A percentile compares a stretch with the other conserved stretches of the same genome.
Evolutionary conservation across 1,140 invertebrate genomes (phyloP).

Genomic region (Polyergus mexicanus): DNA sequence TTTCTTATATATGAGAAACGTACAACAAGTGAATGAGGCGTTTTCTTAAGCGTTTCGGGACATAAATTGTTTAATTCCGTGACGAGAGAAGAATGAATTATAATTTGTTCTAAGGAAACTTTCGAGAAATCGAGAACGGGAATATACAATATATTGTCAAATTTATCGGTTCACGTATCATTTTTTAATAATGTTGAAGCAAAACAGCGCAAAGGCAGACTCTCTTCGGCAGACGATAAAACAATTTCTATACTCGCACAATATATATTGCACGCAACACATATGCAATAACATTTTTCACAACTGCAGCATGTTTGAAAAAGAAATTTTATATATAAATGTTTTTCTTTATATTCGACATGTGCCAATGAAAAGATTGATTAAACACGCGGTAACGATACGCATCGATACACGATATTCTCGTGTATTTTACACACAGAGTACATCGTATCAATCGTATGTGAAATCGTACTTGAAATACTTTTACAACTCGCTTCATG

Average conservation of each 20-base stretch:
- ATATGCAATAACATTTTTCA: background rate
- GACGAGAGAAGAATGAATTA: background rate
- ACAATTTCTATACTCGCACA: background rate
- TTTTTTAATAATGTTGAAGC: background rate
- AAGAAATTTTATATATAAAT: background rate
- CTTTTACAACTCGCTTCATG: conserved; percentile 51
- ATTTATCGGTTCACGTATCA: background rate
- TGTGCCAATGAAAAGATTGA: background rate
- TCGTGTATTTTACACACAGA: background rate
- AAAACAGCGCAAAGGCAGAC: background rate
- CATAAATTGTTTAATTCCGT: background rate
- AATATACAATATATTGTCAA: background rate
- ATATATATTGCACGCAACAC: background rate
- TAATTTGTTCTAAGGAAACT: no score
- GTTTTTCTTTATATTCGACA: background rate
- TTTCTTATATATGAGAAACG: no score
- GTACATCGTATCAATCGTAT: background rate
- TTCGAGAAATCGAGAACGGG: no score
- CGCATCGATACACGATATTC: background rate
- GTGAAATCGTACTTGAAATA: background rate
- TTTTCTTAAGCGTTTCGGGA: no score
- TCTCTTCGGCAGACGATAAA: background rate
- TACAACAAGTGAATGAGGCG: no score
- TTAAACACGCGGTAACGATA: background rate
- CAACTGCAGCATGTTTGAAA: background rate